Evolutionary conservation across 2,797 vertebrate genomes (phyloP), one percentile per base, ranked within the genome.

Genomic region (Myotis daubentonii): DNA sequence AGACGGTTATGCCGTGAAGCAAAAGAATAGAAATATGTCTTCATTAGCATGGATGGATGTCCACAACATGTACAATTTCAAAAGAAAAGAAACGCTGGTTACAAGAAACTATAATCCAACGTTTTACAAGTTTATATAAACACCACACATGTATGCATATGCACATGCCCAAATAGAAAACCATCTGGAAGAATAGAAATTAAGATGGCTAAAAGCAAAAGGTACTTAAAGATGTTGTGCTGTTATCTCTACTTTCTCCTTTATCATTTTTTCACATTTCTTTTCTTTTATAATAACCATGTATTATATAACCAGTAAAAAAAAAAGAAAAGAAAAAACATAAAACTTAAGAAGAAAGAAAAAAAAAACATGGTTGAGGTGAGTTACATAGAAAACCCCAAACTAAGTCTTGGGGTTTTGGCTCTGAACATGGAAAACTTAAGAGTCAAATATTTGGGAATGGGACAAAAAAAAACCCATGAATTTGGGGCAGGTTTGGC

Each of bases 21-120:
- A 91, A 91, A 74, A 89, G 60, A 74, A 89, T 8, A 90, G n/a
- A 75, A 92, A 36, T 65, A 78, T 41, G 51, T 51, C 79, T 72
- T 91, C n/a, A 38, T 8, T 47, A 15, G 22, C 25, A 38, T 30
- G 16, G 44, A 74, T 36, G 62, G 44, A 90, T 53, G 55, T 78
- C 49, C n/a, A 93, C 30, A 55, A 51, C 30, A 53, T 51, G 12
- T 20, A 51, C 80, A 70, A 36, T 85, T 89, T 57, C 1, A 87
- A 87, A 62, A 62, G 38, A 11, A 80, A 80, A 80, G 23, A 44
- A 62, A 81, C 33, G 1, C 44, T 65, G 15, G 22, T 55, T 44
- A 65, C 1, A 47, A n/a, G 62, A 82, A 89, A 70, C 25, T 71
- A 72, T 28, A 65, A 60, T 13, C 55, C 36, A 88, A 36, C 30